Conservation (phyloP, 1,140 invertebrate genomes). For the Bombus confusus region DNA sequence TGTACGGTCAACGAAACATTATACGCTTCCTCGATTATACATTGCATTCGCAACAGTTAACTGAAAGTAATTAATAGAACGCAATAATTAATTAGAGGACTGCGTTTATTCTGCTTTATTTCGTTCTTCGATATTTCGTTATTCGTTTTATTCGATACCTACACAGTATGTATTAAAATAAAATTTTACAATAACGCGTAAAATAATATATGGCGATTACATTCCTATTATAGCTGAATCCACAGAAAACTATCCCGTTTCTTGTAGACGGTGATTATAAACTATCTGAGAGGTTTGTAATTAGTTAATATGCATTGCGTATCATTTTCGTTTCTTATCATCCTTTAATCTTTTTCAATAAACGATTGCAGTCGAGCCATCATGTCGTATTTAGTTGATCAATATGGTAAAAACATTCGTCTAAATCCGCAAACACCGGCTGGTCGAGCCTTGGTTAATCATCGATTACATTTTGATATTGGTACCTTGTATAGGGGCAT, state of each 20-base stretch:
- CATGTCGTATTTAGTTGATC: constrained; percentile 87
- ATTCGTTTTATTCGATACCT: background rate
- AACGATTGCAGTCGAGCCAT: constrained; percentile 85
- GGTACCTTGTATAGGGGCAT: constrained; percentile 85
- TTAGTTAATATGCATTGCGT: background rate
- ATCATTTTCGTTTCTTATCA: background rate
- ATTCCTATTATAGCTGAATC: constrained; percentile 83
- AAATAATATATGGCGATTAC: background rate
- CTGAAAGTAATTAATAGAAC: constrained; percentile 1
- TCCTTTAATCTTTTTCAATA: background rate
- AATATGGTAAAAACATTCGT: constrained; percentile 86
- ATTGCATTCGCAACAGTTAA: no score
- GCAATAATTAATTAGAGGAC: background rate
- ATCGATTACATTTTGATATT: constrained; percentile 88
- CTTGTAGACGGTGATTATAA: constrained; percentile 87
- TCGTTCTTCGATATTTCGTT: background rate
- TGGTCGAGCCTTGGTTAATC: constrained; percentile 87
- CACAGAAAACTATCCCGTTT: constrained; percentile 86
- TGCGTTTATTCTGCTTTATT: constrained; percentile 1
- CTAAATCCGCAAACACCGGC: constrained; percentile 88
- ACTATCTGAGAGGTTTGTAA: constrained; percentile 84
- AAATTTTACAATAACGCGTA: background rate
- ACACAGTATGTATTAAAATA: background rate
- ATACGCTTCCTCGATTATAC: background rate
- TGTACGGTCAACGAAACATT: background rate